phyloP scores from a whole-genome alignment of 2,888 invertebrate genomes.

The Lithophane ornitopus region DNA sequence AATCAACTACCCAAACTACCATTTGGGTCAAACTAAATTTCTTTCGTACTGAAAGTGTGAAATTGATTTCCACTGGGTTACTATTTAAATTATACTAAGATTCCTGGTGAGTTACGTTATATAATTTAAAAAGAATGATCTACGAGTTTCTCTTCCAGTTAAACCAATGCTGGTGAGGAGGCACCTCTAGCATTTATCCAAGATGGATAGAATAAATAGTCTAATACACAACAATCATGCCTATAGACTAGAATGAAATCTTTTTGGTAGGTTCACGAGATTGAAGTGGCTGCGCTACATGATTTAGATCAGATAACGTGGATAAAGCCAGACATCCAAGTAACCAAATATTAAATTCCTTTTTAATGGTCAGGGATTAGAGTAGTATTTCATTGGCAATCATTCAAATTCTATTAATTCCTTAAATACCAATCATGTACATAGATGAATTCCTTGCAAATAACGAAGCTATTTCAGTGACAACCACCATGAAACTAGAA shows the following conservation, averaged over 20 bases:
- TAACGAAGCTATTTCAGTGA: constrained; percentile 10
- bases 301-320: too few relatives aligned
- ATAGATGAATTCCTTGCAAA: constrained; percentile 6
- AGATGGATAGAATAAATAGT: too few relatives aligned
- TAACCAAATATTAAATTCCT: background rate
- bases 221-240: too few relatives aligned
- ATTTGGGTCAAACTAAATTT: constrained; percentile 37
- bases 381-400: background rate
- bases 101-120: background rate
- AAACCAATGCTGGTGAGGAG: too few relatives aligned
- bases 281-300: too few relatives aligned
- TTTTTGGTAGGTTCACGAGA: too few relatives aligned
- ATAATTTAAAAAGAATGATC: background rate
- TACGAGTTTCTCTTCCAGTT: too few relatives aligned
- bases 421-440: background rate
- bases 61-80: constrained; percentile 30
- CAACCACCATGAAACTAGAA: constrained; percentile 40
- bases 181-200: too few relatives aligned
- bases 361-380: background rate
- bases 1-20: constrained; percentile 42
- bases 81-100: background rate
- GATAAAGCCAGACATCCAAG: too few relatives aligned
- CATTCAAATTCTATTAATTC: background rate
- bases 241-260: too few relatives aligned
- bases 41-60: constrained; percentile 46